Conservation (phyloP, 2,797 vertebrate species). For the Acomys russatus region DNA sequence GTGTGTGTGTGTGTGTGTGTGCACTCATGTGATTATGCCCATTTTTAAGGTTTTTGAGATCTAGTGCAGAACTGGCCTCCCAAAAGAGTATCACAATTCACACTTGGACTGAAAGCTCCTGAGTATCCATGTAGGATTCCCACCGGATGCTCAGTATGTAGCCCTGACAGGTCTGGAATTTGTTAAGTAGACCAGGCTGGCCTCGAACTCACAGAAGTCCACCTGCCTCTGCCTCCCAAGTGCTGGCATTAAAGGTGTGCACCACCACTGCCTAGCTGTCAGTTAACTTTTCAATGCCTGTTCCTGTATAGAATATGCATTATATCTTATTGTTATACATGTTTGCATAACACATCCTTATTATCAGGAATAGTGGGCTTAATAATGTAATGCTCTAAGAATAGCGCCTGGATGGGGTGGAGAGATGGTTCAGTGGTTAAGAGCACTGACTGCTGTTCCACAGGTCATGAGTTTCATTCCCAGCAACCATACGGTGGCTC, state of each 20-base stretch:
- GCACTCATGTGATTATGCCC: neutral
- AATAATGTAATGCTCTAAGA: slow-evolving; percentile 28
- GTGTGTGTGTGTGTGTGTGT: neutral
- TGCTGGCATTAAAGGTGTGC: neutral
- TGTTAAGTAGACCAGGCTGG: neutral
- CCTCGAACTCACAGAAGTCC: neutral
- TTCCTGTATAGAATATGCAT: neutral
- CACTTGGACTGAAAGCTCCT: neutral
- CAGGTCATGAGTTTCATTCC: too few relatives aligned
- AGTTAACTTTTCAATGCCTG: neutral
- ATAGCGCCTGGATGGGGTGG: neutral
- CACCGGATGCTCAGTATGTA: neutral
- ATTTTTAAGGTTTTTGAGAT: slow-evolving; percentile 22
- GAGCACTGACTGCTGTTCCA: too few relatives aligned
- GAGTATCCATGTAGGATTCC: neutral
- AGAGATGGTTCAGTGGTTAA: too few relatives aligned
- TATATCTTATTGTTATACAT: neutral
- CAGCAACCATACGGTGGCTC: too few relatives aligned
- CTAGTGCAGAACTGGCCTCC: neutral
- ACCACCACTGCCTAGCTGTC: neutral
- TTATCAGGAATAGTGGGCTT: neutral
- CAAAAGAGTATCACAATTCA: neutral
- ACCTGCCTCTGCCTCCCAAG: neutral
- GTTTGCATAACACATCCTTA: neutral
- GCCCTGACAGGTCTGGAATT: neutral